Evolutionary conservation across 2,797 vertebrate genomes (phyloP), one percentile per base, ranked within the genome.

Genomic region (Pelodytes ibericus): DNA sequence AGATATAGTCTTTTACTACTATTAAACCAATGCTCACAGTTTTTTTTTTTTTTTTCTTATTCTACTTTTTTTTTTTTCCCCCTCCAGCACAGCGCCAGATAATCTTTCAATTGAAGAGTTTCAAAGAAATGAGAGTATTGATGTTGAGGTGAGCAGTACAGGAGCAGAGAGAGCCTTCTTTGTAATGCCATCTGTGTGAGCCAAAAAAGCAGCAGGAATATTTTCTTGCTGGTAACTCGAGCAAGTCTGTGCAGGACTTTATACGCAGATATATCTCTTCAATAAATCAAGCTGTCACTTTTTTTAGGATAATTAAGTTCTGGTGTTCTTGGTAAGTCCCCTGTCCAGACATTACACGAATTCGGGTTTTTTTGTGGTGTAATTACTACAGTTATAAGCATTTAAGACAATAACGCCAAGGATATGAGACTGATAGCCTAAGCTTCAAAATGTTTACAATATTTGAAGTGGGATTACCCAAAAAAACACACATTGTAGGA

Each of bases 21-120:
- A 65, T 44, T 15, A 49, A n/a, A 15, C 13, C 33, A 24, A 24
- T 27, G 15, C 39, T 66, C 57, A 66, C 27, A 25, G 41, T 44
- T 47, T 78, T 61, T 72, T 41, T 58, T 9, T 58, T 36, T 71
- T 33, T 24, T 47, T 62, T 33, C 64, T 56, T 72, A 15, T 56
- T 69, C 81, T 83, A 3, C 15, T 15, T 3, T 44, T 44, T 44
- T 83, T 82, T 72, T 75, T n/a, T n/a, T n/a, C n/a, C n/a, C n/a
- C 85, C 86, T 89, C 77, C 81, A 99, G 98, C 90, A 90, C 91
- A 80, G 95, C 97, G 83, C 96, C 97, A 77, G 97, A 99, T 91
- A 99, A 99, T 89, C 86, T 99, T 80, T 99, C 98, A 76, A 98
- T 99, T 90, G 96, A 99, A 89, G 98, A 99, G 82, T 99, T 99